Evolutionary conservation across 2,113 vertebrate species (phyloP), one percentile per base, ranked within the genome.

Genomic region (Mesoclemmys tuberculata): DNA sequence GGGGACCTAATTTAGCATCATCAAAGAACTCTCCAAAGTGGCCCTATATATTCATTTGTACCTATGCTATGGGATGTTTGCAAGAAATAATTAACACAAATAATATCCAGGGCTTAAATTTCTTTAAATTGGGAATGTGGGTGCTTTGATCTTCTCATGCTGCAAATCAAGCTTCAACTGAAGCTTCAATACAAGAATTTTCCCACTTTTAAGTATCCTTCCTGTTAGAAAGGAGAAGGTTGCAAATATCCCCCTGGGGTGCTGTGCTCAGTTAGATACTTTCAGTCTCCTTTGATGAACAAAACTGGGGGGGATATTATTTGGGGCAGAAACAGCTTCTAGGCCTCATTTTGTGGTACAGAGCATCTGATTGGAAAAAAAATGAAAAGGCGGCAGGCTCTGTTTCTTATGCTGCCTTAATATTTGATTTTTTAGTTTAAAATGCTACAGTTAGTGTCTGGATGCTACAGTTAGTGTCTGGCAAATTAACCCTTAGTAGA

Each of bases 61-160:
- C 35, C 88, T 77, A 5, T 2, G 19, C 87, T 6, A 0, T 51
- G 92, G 84, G 82, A 88, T 35, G 38, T 87, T 38, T 84, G 82
- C 46, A 74, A 88, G 84, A 94, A 95, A 92, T 92, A 79, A 94
- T 96, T 84, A 90, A 91, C 93, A 88, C 80, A 83, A 80, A 85
- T 81, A 58, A 61, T 61, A 87, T 82, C 87, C 61, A 54, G 93
- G 77, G 77, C 71, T 96, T 71, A 82, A 95, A 82, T 91, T 90
- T 77, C 95, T 87, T 52, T 88, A 80, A 80, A 22, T 5, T 44
- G 88, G 93, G 80, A n/a, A 49, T 26, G 80, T 10, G 68, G 77
- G 95, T 48, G 55, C 92, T 97, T 89, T 90, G 95, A 94, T 96
- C 58, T 58, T 49, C 22, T 27, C 46, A 10, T 4, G 3, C 71